Base-by-base conservation (phyloP, 2,797 vertebrate species). In the Ptychobarbus kaznakovi region DNA sequence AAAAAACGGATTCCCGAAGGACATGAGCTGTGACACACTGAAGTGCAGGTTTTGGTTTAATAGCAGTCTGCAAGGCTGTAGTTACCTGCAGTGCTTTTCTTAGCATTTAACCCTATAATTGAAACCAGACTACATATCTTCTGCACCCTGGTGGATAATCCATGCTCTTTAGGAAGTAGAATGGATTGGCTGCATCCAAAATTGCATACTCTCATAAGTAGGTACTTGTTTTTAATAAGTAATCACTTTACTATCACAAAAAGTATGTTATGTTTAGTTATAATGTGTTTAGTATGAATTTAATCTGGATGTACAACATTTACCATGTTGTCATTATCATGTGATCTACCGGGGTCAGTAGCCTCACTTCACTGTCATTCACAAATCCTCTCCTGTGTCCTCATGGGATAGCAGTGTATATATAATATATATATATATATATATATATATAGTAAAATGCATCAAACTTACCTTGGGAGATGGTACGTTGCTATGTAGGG, bases 401-500 rank as follows among this genome's bases (percentile, higher is more conserved):
- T 28, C 58, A 63, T 63, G 12, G 61, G 5, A 63, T 28, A 63
- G 61, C 3, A 28, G 61, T 63, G 61, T 28, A 25, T 63, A 69
- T 51, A 58, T 53, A 63, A 18, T 42, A 78, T 28, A 61, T 32
- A 16, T 42, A 78, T 28, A 61, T 32, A 18, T 42, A 78, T 28
- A 61, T 32, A 18, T 42, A 78, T 28, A 38, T 28, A 78, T 28
- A 28, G 0, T 16, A 25, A 78, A 61, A 66, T 22, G 11, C 18
- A 42, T 53, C 20, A 66, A 73, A 87, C 89, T 89, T 92, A 97
- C 97, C 96, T 96, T 96, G 0, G 96, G 90, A 38, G 20, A 81
- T 0, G 51, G 82, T 80, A 86, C 87, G n/a, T 70, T 87, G 0
- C 20, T 32, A 0, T 90, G 84, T 83, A 88, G 56, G 1, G 61